Percentiles rank a stretch among this genome's conserved stretches.
Conservation (phyloP, 2,797 vertebrate species). For the Hyperoplus lanceolatus region DNA sequence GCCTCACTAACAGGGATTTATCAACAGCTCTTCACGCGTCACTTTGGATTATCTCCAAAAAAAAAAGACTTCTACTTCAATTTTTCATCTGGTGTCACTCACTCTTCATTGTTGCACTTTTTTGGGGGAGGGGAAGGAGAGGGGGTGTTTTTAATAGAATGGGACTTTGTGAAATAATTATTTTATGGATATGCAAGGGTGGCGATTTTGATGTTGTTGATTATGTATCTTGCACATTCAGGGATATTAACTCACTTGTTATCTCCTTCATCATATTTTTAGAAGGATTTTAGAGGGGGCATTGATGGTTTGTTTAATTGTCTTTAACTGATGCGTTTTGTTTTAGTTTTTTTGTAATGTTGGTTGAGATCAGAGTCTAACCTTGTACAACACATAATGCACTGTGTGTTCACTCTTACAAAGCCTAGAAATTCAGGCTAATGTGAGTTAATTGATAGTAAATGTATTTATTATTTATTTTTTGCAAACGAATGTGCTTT, state of each 20-base stretch:
- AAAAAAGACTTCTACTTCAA: constrained; percentile 37
- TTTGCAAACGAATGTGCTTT: constrained; percentile 36
- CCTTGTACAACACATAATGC: constrained; percentile 29
- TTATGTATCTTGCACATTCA: constrained; percentile 64
- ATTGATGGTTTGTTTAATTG: constrained; percentile 4
- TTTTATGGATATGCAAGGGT: constrained; percentile 55
- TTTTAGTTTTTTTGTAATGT: not conserved
- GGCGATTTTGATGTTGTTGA: constrained; percentile 57
- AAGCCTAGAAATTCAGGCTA: constrained; percentile 11
- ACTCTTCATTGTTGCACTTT: constrained; percentile 66
- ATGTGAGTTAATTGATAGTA: constrained; percentile 1
- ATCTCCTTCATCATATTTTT: not conserved
- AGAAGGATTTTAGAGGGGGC: constrained; percentile 7
- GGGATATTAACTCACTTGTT: constrained; percentile 53
- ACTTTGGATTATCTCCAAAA: constrained; percentile 68
- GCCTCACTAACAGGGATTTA: constrained; percentile 80
- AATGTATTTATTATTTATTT: not conserved
- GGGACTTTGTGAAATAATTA: constrained; percentile 26
- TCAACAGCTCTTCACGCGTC: constrained; percentile 59
- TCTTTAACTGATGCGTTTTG: constrained; percentile 9
- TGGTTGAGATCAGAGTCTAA: constrained; percentile 15
- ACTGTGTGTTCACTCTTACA: constrained; percentile 23
- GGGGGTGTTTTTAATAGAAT: constrained; percentile 31
- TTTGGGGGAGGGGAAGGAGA: constrained; percentile 4
- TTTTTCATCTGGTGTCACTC: constrained; percentile 56